phyloP scores from a whole-genome alignment of 2,797 vertebrate genomes.

The Eremophila alpestris region DNA sequence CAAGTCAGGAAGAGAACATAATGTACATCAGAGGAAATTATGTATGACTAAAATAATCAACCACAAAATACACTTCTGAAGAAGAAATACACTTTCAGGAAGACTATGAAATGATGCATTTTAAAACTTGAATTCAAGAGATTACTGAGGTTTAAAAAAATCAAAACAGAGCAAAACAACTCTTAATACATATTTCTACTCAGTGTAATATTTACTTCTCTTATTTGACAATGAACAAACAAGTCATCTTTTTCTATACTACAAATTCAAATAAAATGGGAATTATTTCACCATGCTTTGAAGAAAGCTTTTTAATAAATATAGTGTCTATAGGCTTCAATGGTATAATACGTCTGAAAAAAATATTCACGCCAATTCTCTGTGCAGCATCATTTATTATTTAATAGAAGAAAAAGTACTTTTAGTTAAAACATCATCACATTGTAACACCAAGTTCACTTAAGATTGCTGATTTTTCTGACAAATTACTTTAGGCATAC shows the following conservation, averaged over 20 bases:
- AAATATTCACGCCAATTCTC: neutral
- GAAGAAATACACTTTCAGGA: neutral
- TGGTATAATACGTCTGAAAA: neutral
- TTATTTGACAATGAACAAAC: neutral
- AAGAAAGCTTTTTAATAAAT: neutral
- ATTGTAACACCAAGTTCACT: neutral
- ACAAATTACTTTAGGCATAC: neutral
- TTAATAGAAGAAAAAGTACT: neutral
- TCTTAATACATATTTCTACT: neutral
- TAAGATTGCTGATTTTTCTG: neutral
- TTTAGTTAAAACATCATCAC: neutral
- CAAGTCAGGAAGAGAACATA: conserved; percentile 60
- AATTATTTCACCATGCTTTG: neutral
- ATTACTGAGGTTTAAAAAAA: neutral
- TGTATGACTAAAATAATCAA: neutral
- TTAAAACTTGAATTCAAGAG: neutral
- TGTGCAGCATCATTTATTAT: neutral
- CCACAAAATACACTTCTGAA: neutral
- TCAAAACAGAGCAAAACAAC: neutral
- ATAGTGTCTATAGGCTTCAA: neutral
- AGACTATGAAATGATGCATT: neutral
- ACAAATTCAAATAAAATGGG: neutral
- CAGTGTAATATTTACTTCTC: neutral
- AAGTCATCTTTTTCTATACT: neutral
- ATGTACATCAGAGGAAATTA: neutral